Evolutionary conservation across 2,888 invertebrate species (phyloP), one percentile per base, ranked within the genome.

Genomic region (Leptothorax acervorum): DNA sequence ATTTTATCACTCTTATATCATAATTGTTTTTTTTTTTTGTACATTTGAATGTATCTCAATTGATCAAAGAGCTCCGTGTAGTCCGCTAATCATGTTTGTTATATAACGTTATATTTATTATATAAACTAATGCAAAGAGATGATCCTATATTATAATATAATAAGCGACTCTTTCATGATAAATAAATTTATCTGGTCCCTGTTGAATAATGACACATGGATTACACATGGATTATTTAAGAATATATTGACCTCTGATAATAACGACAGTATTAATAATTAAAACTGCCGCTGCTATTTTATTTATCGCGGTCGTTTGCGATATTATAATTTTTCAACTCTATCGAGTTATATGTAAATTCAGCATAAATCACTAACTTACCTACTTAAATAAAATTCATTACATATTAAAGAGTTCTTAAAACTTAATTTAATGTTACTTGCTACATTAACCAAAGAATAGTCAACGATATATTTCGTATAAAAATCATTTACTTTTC

Each of bases 391-490:
- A 55, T 71, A 55, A 45, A 55, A n/a, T 42, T 18, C 1, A 70
- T n/a, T 70, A 70, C 23, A 70, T 53, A 70, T 53, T 53, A 31
- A 71, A 11, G 28, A 42, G 0, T 12, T n/a, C 6, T 53, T 23
- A 71, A 65, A n/a, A 45, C 18, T 53, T 51, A 53, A 66, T 42
- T 55, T 57, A 28, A 65, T 42, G 3, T 70, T 53, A n/a, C 9
- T 48, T 68, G 23, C 23, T 42, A 12, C 12, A 18, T 48, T 35
- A 62, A 45, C 3, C 1, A 1, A 68, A n/a, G n/a, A n/a, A n/a
- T n/a, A n/a, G n/a, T 68, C 8, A 18, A 51, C 6, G 6, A 68
- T 28, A 31, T 3, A 51, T 48, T 42, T 68, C 51, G 8, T 51
- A 18, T 18, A 51, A 6, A 51, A 68, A 51, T 35, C 0, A n/a